These are phyloP conservation scores for Malacoraja senta DNA, from an alignment of 2,797 vertebrate genomes.

Conservation along the genomic window DNA sequence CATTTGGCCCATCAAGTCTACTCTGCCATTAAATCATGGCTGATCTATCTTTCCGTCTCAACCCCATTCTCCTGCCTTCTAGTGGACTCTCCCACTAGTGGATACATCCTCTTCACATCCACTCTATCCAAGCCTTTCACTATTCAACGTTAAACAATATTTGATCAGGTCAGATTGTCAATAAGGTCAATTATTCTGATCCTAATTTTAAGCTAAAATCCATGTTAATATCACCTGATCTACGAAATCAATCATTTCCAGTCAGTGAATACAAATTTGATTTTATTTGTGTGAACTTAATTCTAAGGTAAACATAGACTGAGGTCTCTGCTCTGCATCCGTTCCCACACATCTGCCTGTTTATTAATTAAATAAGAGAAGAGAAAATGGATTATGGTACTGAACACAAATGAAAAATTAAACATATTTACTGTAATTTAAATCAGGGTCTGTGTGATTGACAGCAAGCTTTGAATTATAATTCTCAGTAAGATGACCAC, in stretches of 20 bases:
- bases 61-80: no score
- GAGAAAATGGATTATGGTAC: background rate
- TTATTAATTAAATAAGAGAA: constrained; percentile 11
- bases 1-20: no score
- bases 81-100: no score
- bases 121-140: no score
- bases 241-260: background rate
- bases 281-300: background rate
- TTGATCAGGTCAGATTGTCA: background rate
- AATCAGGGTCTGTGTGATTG: background rate
- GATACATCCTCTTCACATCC: no score
- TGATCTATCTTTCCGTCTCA: no score
- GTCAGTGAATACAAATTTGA: background rate
- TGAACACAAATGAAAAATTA: constrained; percentile 5
- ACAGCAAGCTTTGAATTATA: background rate
- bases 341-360: background rate
- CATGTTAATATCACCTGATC: background rate
- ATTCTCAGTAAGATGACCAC: background rate
- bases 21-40: no score
- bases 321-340: background rate
- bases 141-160: background rate
- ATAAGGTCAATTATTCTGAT: background rate
- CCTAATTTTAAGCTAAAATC: background rate
- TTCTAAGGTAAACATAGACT: background rate
- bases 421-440: background rate